These are phyloP conservation scores for Gallinago stenura DNA, from an alignment of 2,797 vertebrate genomes.

Conservation along the genomic window DNA sequence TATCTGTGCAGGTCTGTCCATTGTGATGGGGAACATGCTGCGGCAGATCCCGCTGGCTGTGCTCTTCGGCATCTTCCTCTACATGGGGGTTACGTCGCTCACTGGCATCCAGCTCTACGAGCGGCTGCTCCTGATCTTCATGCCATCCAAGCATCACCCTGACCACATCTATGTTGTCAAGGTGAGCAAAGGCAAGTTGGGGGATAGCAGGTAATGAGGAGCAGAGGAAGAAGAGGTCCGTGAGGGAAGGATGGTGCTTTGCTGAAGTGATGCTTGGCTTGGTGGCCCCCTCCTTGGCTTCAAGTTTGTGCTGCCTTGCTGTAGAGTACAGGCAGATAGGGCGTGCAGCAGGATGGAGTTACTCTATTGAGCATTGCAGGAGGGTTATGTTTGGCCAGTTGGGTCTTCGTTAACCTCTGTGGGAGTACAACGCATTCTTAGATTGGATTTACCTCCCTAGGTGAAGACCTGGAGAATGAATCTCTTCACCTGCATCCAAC, in stretches of 20 bases:
- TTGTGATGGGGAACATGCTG: conserved; percentile 94
- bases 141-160: conserved; percentile 96
- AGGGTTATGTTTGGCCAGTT: not conserved
- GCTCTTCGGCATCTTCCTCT: conserved; percentile 97
- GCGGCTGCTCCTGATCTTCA: conserved; percentile 94
- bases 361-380: not conserved
- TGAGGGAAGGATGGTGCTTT: not conserved
- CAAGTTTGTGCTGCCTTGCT: not conserved
- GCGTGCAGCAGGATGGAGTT: not conserved
- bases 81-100: conserved; percentile 97
- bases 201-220: not conserved
- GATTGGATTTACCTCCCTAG: conserved; percentile 72
- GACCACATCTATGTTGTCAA: conserved; percentile 97
- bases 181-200: conserved; percentile 75
- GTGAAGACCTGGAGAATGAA: conserved; percentile 99
- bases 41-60: conserved; percentile 95
- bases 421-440: not conserved
- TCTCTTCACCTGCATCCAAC: conserved; percentile 95
- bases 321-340: not conserved
- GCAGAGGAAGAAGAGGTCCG: not conserved
- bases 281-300: not conserved
- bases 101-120: conserved; percentile 97
- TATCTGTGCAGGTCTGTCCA: conserved; percentile 88
- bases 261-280: not conserved
- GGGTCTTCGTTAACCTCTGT: not conserved